These are phyloP conservation scores for Didymodactylos carnosus DNA, from an alignment of 2,888 invertebrate species.

Conservation along the genomic window DNA sequence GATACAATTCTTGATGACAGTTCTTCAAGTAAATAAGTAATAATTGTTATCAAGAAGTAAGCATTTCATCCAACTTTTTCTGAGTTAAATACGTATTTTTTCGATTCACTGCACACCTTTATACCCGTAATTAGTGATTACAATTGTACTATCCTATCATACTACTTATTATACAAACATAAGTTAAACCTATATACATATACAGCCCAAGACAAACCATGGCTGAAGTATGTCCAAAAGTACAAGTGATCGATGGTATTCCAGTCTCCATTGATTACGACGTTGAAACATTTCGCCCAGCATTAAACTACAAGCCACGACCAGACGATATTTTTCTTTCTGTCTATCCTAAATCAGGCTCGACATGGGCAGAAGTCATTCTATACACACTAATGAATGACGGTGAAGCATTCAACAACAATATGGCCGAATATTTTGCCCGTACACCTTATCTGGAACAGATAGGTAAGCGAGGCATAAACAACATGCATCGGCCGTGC, in stretches of 20 bases:
- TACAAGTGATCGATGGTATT: neutral
- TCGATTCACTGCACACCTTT: no score
- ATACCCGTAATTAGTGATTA: no score
- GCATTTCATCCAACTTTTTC: no score
- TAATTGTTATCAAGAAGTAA: no score
- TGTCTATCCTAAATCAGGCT: conserved; percentile 6
- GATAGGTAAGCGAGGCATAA: neutral
- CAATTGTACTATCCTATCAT: no score
- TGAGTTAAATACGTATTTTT: no score
- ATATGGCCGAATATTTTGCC: neutral
- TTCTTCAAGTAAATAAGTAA: no score
- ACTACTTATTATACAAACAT: no score
- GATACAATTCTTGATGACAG: no score
- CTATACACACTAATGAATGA: neutral
- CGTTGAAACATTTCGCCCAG: neutral
- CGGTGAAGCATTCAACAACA: neutral
- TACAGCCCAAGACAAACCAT: no score
- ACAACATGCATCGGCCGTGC: neutral
- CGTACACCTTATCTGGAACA: neutral
- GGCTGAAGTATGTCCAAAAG: neutral
- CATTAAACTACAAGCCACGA: neutral
- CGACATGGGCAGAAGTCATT: conserved; percentile 3
- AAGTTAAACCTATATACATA: no score
- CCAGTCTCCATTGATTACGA: neutral
- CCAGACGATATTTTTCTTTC: neutral